Conservation (phyloP, 2,888 invertebrate genomes). For the Mesopsocus fuscifrons region DNA sequence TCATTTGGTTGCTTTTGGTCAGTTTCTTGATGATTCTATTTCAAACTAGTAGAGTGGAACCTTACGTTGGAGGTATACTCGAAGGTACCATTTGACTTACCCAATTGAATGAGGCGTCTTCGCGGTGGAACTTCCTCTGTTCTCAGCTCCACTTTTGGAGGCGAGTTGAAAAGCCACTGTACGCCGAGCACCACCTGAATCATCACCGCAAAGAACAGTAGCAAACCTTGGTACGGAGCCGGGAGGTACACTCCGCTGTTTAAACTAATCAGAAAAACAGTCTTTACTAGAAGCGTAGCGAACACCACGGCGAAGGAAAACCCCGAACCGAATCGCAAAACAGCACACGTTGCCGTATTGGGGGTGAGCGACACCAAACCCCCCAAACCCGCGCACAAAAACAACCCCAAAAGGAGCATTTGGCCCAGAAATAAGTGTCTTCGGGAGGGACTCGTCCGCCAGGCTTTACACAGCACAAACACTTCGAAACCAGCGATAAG, state of each 20-base stretch:
- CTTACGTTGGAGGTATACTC: too few relatives aligned
- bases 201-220: slow-evolving; percentile 76
- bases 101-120: slow-evolving; percentile 15
- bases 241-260: slow-evolving; percentile 83
- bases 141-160: slow-evolving; percentile 35
- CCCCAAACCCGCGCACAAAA: slow-evolving; percentile 60
- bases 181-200: slow-evolving; percentile 73
- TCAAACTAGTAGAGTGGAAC: too few relatives aligned
- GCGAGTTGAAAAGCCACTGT: slow-evolving; percentile 66
- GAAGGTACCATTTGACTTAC: too few relatives aligned
- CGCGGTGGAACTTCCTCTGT: background rate
- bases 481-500: slow-evolving; percentile 63
- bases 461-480: slow-evolving; percentile 72
- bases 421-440: slow-evolving; percentile 75
- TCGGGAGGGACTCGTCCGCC: slow-evolving; percentile 62
- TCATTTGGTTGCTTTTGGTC: too few relatives aligned
- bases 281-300: slow-evolving; percentile 79
- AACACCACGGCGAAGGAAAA: slow-evolving; percentile 68
- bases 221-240: slow-evolving; percentile 72
- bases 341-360: slow-evolving; percentile 59
- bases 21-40: too few relatives aligned
- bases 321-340: slow-evolving; percentile 64
- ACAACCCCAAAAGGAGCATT: slow-evolving; percentile 65
- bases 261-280: slow-evolving; percentile 79
- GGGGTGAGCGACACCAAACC: slow-evolving; percentile 61